Evolutionary conservation across 2,888 invertebrate genomes (phyloP).

Genomic region (Metellina segmentata): DNA sequence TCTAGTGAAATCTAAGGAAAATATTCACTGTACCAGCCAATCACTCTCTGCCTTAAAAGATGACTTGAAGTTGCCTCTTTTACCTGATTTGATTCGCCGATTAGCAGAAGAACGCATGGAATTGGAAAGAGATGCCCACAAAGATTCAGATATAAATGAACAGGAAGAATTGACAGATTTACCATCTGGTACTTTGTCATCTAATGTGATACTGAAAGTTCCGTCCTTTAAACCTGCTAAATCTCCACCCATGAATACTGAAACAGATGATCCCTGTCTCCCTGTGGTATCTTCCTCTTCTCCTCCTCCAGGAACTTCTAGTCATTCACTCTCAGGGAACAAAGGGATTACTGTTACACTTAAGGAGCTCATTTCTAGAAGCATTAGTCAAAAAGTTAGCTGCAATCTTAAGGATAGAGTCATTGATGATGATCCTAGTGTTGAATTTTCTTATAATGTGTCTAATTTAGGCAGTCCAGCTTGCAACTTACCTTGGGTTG

Average conservation of each 20-base stretch:
- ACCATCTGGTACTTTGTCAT: slow-evolving; percentile 54
- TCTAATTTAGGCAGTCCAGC: slow-evolving; percentile 44
- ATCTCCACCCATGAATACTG: slow-evolving; percentile 67
- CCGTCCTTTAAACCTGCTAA: slow-evolving; percentile 90
- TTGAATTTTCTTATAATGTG: slow-evolving; percentile 56
- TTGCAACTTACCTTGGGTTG: slow-evolving; percentile 58
- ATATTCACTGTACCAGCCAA: slow-evolving; percentile 59
- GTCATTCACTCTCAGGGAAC: slow-evolving; percentile 77
- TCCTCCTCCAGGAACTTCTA: slow-evolving; percentile 71
- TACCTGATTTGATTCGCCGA: slow-evolving; percentile 81
- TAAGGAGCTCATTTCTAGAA: slow-evolving; percentile 94
- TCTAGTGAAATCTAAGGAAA: slow-evolving; percentile 73
- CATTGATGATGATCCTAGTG: slow-evolving; percentile 57
- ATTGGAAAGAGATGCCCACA: slow-evolving; percentile 78
- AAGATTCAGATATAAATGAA: no score
- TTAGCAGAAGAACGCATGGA: slow-evolving; percentile 81
- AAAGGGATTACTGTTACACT: slow-evolving; percentile 83
- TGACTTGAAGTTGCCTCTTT: slow-evolving; percentile 79
- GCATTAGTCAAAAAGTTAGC: slow-evolving; percentile 89
- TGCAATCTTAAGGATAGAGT: slow-evolving; percentile 50
- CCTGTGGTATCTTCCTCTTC: slow-evolving; percentile 74
- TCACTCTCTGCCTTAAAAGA: slow-evolving; percentile 75
- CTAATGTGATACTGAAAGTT: slow-evolving; percentile 91
- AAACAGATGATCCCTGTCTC: slow-evolving; percentile 65
- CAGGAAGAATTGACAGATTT: slow-evolving; percentile 81